Base-by-base conservation (phyloP, 2,797 vertebrate genomes). In the Caiman crocodilus region DNA sequence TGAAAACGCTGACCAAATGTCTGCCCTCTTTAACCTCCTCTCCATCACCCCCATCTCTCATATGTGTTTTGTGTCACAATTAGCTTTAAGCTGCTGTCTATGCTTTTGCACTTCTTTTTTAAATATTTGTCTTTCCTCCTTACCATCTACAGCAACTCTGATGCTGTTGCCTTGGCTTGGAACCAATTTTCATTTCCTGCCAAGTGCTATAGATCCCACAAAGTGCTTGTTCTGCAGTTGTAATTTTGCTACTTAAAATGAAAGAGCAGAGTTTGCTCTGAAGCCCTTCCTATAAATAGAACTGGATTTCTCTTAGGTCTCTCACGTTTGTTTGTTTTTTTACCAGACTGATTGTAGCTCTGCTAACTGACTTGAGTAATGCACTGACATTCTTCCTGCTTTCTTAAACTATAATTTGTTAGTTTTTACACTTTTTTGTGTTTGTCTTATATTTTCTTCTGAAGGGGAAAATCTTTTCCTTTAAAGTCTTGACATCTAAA, bases 261-360 rank as follows among this genome's bases (percentile, higher is more conserved):
- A 97, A 97, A 95, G 60, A 97, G 86, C 75, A 95, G 85, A 84
- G 83, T 26, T 94, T 92, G 79, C 88, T 96, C 95, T 95, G 85
- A 71, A 97, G 91, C 7, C 42, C 79, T 96, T 94, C 32, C 94
- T 98, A 97, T 97, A 97, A 97, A 97, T 98, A 98, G 97, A 94
- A 60, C 14, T 85, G 90, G 84, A 64, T 96, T 96, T 97, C 96
- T 96, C 96, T 94, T 97, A 94, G 92, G 88, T 96, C 81, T 96
- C 90, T 85, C 83, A 79, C 95, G n/a, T n/a, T n/a, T n/a, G n/a
- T 96, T 96, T 32, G 4, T 32, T 32, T 32, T 32, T 32, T 96
- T 96, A 79, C 90, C 94, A 96, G 92, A 97, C 89, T 96, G 94
- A 97, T 96, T 95, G 93, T 94, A 95, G 94, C 84, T 96, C 88